Evolutionary conservation across 2,797 vertebrate species (phyloP).

Genomic region (Ptychobarbus kaznakovi): DNA sequence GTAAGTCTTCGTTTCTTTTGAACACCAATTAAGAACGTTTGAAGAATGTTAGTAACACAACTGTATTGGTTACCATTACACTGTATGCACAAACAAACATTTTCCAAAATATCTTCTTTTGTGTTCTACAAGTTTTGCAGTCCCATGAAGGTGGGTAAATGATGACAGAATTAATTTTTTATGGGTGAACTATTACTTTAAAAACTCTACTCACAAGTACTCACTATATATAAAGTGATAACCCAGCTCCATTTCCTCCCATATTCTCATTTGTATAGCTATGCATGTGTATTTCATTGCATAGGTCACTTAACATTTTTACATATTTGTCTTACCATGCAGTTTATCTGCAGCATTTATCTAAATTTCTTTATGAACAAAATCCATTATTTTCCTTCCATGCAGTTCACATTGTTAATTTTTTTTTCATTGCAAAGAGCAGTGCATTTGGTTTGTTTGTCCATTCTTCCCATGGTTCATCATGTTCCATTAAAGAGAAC

Average conservation of each 20-base stretch:
- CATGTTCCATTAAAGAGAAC: constrained; percentile 59
- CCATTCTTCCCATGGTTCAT: constrained; percentile 46
- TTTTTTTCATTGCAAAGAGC: constrained; percentile 35
- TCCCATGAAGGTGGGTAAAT: neutral
- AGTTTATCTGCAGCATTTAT: neutral
- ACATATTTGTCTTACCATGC: neutral
- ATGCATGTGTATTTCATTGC: neutral
- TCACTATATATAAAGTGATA: neutral
- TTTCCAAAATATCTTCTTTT: neutral
- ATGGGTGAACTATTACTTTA: neutral
- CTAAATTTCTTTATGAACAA: neutral
- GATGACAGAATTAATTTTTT: neutral
- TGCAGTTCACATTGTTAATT: neutral
- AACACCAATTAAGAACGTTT: neutral
- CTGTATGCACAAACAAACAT: neutral
- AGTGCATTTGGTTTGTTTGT: constrained; percentile 48
- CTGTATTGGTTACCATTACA: neutral
- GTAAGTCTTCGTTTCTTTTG: neutral
- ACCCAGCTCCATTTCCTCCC: neutral
- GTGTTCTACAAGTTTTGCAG: neutral
- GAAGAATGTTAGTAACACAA: neutral
- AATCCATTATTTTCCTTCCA: constrained; percentile 14
- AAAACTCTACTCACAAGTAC: neutral
- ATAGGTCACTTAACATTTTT: neutral
- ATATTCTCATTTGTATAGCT: neutral